These are phyloP conservation scores for Madoqua kirkii DNA, from an alignment of 2,113 vertebrate species.

Conservation along the genomic window DNA sequence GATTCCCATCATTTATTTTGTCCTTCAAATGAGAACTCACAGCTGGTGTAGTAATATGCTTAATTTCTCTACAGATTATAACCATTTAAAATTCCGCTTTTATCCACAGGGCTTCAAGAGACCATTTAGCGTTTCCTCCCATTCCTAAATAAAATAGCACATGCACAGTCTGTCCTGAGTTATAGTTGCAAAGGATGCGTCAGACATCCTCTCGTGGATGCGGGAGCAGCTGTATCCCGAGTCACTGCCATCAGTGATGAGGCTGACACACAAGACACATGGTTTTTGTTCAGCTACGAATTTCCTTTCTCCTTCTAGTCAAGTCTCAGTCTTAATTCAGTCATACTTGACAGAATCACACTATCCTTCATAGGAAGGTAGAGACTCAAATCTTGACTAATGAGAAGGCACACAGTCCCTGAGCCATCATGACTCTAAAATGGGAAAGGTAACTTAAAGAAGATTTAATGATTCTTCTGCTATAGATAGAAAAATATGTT, in stretches of 20 bases:
- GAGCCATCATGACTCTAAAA: background rate
- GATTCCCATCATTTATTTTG: slow-evolving; percentile 46
- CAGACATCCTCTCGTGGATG: background rate
- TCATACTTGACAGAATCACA: background rate
- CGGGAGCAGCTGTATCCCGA: background rate
- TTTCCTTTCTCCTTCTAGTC: background rate
- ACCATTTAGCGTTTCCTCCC: slow-evolving; percentile 27
- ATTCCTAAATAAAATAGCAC: slow-evolving; percentile 18
- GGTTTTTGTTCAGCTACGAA: accelerated
- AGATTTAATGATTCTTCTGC: background rate
- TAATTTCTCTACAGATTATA: slow-evolving; percentile 51
- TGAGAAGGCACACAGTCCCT: background rate
- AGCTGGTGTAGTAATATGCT: slow-evolving; percentile 58
- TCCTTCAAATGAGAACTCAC: slow-evolving; percentile 51
- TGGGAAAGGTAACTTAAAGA: background rate
- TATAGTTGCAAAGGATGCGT: background rate
- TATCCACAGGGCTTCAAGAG: slow-evolving; percentile 48
- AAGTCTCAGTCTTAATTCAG: background rate
- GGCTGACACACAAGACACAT: background rate
- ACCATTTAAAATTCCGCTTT: slow-evolving; percentile 50
- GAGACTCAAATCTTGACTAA: background rate
- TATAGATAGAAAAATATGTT: background rate
- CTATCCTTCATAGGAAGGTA: background rate
- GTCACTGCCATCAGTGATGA: background rate
- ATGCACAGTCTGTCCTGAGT: background rate